Evolutionary conservation across 2,888 invertebrate species (phyloP), one percentile per base, ranked within the genome.

Genomic region (Argyresthia albistria): DNA sequence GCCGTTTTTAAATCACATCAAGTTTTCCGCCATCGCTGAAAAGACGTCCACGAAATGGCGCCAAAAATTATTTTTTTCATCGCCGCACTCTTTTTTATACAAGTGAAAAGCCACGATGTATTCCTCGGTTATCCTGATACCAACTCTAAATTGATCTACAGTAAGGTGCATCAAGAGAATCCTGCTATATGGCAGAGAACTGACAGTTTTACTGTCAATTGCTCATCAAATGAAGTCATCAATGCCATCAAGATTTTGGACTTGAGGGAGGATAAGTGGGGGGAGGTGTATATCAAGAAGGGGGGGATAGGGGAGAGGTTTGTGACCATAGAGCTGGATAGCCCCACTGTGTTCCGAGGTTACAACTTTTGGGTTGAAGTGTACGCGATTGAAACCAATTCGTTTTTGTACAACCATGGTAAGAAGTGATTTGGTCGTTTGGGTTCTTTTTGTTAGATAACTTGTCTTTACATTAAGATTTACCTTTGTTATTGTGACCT

Each of bases 341-440:
- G 82, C 53, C 80, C 82, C 0, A 69, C 67, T 11, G 60, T 76
- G 1, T 71, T 83, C 1, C 60, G 80, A 8, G 84, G 82, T 0
- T 79, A 73, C 43, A 79, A 79, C 54, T 84, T 84, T 56, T 71
- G 70, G 67, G 75, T 83, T 11, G 70, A 82, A 61, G 73, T 82
- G 37, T 83, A 74, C 53, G 77, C 75, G 1, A 68, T 76, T 8
- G 60, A 76, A 37, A 67, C 70, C 0, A 36, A 12, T 37, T 12
- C n/a, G 14, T 50, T 50, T 50, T 16, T 43, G 43, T 15, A 43
- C 16, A 43, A n/a, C 14, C 48, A 48, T 15, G 48, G 48, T 12
- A 48, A 37, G 14, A 48, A 48, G 48, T 48, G 48, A 48, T 8
- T 35, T 48, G 47, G n/a, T 9, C 7, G 7, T 39, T 3, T 39